A percentile compares a stretch with the other conserved stretches of the same genome.
These are phyloP conservation scores for Strongylocentrotus purpuratus DNA, from an alignment of 35 echinoderm and acorn worm genomes.

Conservation along the genomic window DNA sequence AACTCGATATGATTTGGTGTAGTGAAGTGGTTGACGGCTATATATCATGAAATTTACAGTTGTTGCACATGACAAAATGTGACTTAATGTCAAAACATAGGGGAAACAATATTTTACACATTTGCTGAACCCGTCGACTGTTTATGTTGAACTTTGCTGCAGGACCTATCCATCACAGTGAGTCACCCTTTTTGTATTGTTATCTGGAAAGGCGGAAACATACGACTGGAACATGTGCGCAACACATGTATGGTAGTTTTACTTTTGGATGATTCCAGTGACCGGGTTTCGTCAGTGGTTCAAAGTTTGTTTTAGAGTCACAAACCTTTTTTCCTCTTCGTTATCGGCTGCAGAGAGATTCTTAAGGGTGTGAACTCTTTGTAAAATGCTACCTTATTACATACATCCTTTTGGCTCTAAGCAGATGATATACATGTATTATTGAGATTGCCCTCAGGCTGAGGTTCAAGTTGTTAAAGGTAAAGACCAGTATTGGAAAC, in stretches of 20 bases:
- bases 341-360: too few relatives aligned
- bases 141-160: not conserved
- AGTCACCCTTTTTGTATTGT: not conserved
- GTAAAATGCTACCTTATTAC: too few relatives aligned
- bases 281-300: not conserved
- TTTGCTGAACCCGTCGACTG: not conserved
- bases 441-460: too few relatives aligned
- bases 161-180: not conserved
- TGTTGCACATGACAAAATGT: not conserved
- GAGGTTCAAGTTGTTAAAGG: too few relatives aligned
- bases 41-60: not conserved
- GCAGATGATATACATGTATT: too few relatives aligned
- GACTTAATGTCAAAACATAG: not conserved
- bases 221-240: not conserved
- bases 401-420: too few relatives aligned
- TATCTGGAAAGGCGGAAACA: not conserved
- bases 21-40: not conserved
- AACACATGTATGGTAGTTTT: not conserved
- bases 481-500: too few relatives aligned
- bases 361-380: too few relatives aligned
- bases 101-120: not conserved
- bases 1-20: not conserved
- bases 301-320: not conserved
- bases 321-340: too few relatives aligned
- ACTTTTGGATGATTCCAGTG: not conserved